These are phyloP conservation scores for Dasysyrphus albostriatus DNA, from an alignment of 2,888 invertebrate species.

Conservation along the genomic window DNA sequence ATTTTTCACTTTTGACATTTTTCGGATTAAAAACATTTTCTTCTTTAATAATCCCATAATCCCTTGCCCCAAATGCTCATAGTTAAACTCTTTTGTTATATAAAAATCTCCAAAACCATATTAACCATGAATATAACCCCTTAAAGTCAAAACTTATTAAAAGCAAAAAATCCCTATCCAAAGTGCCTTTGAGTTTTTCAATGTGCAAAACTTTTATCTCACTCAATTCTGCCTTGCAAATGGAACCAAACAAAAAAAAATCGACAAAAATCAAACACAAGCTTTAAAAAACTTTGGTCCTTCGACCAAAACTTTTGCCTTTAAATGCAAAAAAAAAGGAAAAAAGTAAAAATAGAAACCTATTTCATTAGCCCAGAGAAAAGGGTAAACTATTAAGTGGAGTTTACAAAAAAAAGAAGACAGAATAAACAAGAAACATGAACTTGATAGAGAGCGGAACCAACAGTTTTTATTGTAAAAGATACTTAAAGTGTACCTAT, in stretches of 20 bases:
- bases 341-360: not conserved
- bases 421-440: slow-evolving; percentile 33
- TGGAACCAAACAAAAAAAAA: not conserved
- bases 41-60: not conserved
- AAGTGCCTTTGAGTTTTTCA: slow-evolving; percentile 14
- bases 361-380: slow-evolving; percentile 16
- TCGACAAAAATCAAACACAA: slow-evolving; percentile 50
- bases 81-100: not conserved
- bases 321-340: not conserved
- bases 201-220: slow-evolving; percentile 22
- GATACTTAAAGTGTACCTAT: slow-evolving; percentile 4
- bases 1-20: not conserved
- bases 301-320: slow-evolving; percentile 28
- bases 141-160: slow-evolving; percentile 8
- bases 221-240: not conserved
- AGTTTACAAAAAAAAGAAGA: not conserved
- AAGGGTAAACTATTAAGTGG: slow-evolving; percentile 23
- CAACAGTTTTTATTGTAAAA: slow-evolving; percentile 28
- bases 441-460: slow-evolving; percentile 17
- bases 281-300: slow-evolving; percentile 31
- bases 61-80: not conserved
- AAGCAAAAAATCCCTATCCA: not conserved
- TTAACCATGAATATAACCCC: slow-evolving; percentile 1
- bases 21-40: not conserved
- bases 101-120: slow-evolving; percentile 14